These are phyloP conservation scores for Acanthiza pusilla DNA, from an alignment of 2,797 vertebrate species.

Conservation along the genomic window DNA sequence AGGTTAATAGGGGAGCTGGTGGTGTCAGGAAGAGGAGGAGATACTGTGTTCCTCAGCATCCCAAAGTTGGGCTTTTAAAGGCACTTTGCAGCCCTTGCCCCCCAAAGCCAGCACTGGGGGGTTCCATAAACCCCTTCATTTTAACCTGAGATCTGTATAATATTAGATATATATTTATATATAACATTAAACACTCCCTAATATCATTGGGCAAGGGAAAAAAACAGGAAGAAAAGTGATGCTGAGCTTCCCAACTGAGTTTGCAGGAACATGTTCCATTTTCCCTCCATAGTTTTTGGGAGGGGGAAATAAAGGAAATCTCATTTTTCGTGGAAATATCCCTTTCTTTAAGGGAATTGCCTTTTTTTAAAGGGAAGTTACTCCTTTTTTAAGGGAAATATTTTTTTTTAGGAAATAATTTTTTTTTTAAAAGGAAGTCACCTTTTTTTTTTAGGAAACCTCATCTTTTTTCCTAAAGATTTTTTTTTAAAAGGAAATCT, in stretches of 20 bases:
- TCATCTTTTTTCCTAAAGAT: background rate
- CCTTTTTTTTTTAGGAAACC: background rate
- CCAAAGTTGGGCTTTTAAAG: background rate
- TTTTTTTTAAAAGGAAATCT: background rate
- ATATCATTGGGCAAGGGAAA: accelerated
- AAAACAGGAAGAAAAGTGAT: background rate
- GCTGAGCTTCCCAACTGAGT: background rate
- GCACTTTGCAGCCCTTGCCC: background rate
- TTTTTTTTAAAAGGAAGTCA: background rate
- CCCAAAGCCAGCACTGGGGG: background rate
- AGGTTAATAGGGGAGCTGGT: background rate
- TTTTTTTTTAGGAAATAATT: background rate
- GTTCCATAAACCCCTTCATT: background rate
- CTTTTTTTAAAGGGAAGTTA: background rate
- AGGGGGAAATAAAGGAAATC: background rate
- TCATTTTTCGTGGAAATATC: background rate
- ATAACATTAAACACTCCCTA: background rate
- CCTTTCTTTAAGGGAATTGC: background rate
- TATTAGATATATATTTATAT: background rate
- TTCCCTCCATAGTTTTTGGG: background rate
- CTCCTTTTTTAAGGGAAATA: background rate
- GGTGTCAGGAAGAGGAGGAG: background rate
- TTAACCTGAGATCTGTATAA: background rate
- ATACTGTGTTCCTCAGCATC: background rate
- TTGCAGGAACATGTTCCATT: background rate